Evolutionary conservation across 2,113 vertebrate genomes (phyloP), one percentile per base, ranked within the genome.

Genomic region (Pteruthius melanotis): DNA sequence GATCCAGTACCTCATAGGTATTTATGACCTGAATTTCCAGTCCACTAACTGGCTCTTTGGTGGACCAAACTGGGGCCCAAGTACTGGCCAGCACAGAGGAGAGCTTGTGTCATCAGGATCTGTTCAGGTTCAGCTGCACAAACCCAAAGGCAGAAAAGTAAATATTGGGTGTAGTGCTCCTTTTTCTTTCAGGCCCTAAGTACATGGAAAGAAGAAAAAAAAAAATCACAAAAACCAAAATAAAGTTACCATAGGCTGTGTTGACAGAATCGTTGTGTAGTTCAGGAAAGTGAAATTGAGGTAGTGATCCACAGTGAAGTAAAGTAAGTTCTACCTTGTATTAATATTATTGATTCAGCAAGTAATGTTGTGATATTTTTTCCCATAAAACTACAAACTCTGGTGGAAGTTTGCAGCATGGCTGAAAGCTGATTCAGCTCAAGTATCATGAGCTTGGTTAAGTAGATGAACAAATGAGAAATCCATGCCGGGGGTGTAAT

Each of bases 391-490:
- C 49, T 76, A 35, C 50, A 85, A 72, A 57, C 26, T 8, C 3
- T 53, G 30, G 10, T 81, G 39, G 52, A 74, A 77, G 15, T 94
- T 61, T 87, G 52, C 52, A 84, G 35, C 22, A 13, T 8, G 42
- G 24, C 54, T 83, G 88, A 87, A 90, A 77, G 76, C 27, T 75
- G 84, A 54, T 80, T 95, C 56, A 39, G 23, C 57, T 90, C 77
- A 50, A 23, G 9, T 28, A 87, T 39, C 53, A 28, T 77, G 82
- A 91, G 42, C 70, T 68, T 87, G 60, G 81, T 85, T 80, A 47
- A 86, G 80, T 3, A 78, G 60, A 89, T 65, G 74, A 57, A 83
- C 71, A 96, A 93, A 79, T 39, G 54, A 89, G 63, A 76, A 91
- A 88, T 50, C 68, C 92, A 49, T 77, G 78, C 33, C 89, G 44